Percentiles rank a stretch among this genome's conserved stretches.
Evolutionary conservation across 2,888 invertebrate species (phyloP).

Genomic region (Eupithecia centaureata): DNA sequence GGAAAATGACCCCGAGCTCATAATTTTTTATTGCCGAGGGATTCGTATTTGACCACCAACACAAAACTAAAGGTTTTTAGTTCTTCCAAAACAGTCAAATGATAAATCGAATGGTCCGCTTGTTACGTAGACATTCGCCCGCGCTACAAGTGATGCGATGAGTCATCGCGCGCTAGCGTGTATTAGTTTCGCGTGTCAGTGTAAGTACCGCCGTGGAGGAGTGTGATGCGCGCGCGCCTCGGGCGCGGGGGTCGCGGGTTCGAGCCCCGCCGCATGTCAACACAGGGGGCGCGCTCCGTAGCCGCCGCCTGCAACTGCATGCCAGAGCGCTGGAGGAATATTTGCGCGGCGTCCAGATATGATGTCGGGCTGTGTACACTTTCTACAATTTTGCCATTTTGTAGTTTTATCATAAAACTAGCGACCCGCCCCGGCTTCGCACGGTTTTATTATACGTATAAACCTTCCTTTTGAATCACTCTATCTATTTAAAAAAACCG

Average conservation of each 20-base stretch:
- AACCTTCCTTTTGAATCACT: too few relatives aligned
- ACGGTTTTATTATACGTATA: too few relatives aligned
- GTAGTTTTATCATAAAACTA: too few relatives aligned
- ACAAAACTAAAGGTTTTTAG: too few relatives aligned
- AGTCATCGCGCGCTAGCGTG: background rate
- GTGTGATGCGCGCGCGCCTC: constrained; percentile 23
- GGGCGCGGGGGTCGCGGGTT: constrained; percentile 41
- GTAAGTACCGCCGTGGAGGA: background rate
- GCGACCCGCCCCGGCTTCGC: too few relatives aligned
- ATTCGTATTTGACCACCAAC: too few relatives aligned
- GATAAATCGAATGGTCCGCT: too few relatives aligned
- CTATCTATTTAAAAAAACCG: too few relatives aligned
- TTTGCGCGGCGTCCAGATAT: constrained; percentile 55
- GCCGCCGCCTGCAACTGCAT: constrained; percentile 71
- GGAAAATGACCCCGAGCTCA: too few relatives aligned
- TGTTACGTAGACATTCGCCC: background rate
- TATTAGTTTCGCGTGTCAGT: background rate
- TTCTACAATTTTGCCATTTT: constrained; percentile 57
- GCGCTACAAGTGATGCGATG: background rate
- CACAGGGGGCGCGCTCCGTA: constrained; percentile 64
- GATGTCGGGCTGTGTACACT: constrained; percentile 71
- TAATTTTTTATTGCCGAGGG: too few relatives aligned
- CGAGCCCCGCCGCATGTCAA: constrained; percentile 55
- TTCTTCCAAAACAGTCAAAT: too few relatives aligned
- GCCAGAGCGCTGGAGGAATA: constrained; percentile 63